Evolutionary conservation across 2,797 vertebrate genomes (phyloP), one percentile per base, ranked within the genome.

Genomic region (Tokudaia tokunoshimensis): DNA sequence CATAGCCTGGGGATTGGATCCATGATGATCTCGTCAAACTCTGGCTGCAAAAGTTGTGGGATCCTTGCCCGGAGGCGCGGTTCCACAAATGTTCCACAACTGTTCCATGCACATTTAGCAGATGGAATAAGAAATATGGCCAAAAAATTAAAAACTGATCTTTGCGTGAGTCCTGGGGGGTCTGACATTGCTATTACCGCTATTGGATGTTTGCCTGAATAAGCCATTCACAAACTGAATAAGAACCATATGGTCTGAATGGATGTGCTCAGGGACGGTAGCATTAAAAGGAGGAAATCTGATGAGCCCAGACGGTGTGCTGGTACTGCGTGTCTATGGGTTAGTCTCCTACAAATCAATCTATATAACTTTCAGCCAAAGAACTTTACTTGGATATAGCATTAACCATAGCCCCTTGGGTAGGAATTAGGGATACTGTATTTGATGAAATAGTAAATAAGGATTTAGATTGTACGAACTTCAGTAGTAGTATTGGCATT

Each of bases 141-240:
- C 98, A 98, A 98, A 98, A 98, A 97, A 97, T 98, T 97, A 98
- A 98, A 98, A 98, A 98, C 97, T 97, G 98, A 98, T 98, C 96
- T 98, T 97, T 97, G 97, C 52, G 22, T 98, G 97, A 98, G 97
- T 98, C 98, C 98, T 98, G 98, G 97, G 98, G 98, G 98, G 98
- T 98, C 97, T 98, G 97, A 97, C 97, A 98, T 97, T 80, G 98
- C 95, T 98, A 89, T 97, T 98, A 97, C 95, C 96, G 97, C 79
- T 95, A 96, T 97, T 98, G 98, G 98, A 97, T 96, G 87, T 90
- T 97, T 97, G 98, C 98, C 98, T 98, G 98, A 98, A 97, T 98
- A 98, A 98, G 96, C 97, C 98, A 98, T 97, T 97, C 97, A 98
- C 89, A 50, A 95, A 92, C 75, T 96, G 97, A 98, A 98, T 98